Percentiles rank a stretch among this genome's conserved stretches.
These are phyloP conservation scores for Lasioglossum villosulum DNA, from an alignment of 2,888 invertebrate species.

Conservation along the genomic window DNA sequence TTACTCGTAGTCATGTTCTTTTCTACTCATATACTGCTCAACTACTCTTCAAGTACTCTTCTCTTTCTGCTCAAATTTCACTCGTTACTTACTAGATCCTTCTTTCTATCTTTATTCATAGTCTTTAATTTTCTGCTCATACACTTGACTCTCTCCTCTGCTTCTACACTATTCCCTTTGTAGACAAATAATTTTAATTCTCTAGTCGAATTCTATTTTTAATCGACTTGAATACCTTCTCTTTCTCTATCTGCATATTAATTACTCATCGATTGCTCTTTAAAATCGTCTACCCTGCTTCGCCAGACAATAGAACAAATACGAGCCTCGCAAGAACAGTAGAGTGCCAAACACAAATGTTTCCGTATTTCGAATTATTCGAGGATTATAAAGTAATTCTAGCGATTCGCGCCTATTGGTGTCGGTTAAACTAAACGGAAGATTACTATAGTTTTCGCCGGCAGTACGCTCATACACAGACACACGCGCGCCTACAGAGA, in stretches of 20 bases:
- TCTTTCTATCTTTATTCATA: not conserved
- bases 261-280: not conserved
- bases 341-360: not conserved
- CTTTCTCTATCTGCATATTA: too few relatives aligned
- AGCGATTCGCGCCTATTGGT: not conserved
- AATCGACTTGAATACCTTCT: not conserved
- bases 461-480: conserved; percentile 4
- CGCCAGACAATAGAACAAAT: not conserved
- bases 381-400: not conserved
- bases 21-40: too few relatives aligned
- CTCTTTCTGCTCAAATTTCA: not conserved
- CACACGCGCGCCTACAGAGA: conserved; percentile 16
- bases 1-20: not conserved
- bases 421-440: not conserved
- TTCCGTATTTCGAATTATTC: not conserved
- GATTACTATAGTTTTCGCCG: not conserved
- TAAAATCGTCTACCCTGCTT: not conserved
- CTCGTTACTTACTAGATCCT: not conserved
- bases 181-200: not conserved
- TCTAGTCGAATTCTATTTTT: not conserved
- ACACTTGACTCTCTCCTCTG: not conserved
- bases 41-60: not conserved
- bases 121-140: not conserved
- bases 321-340: not conserved
- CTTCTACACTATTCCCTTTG: not conserved